Base-by-base conservation (phyloP, 2,113 vertebrate genomes). In the Chlamydotis undulata region DNA sequence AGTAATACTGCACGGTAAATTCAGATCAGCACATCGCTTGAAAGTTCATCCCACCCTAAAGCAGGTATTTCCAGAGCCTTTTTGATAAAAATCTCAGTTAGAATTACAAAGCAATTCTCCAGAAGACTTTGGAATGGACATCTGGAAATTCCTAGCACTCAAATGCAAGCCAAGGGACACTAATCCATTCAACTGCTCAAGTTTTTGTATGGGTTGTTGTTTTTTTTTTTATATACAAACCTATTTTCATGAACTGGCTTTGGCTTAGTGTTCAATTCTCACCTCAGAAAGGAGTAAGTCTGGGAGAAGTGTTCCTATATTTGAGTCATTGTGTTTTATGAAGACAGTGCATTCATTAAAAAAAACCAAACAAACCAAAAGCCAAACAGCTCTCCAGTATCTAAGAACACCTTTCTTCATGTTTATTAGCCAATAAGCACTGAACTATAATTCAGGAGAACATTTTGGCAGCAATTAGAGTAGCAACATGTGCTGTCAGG, bases 11-110 rank as follows among this genome's bases (percentile, higher is more conserved):
- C 57, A 55, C 4, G 5, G 67, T 47, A 87, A 87, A 77, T 80
- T 79, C 49, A 87, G 89, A 84, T 69, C 74, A 91, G 41, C 17
- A 43, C n/a, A 37, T 6, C 0, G 9, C 56, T 14, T 74, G 59
- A 83, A 82, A 69, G 63, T 45, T 86, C 59, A 76, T 68, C 31
- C 67, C 78, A 71, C 53, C 57, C 61, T 31, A 83, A 4, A 91
- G 81, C 61, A 93, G 63, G 45, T 76, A 87, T 65, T 96, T 89
- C 84, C 77, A 93, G 89, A 89, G 33, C 35, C 24, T 69, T 87
- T 93, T 57, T 65, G 31, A 73, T 61, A 69, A 10, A 76, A 65
- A n/a, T 13, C n/a, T 78, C 56, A 45, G n/a, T 4, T 21, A 82
- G 26, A 91, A 69, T 73, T 87, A 87, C 75, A 93, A 84, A 89